These are phyloP conservation scores for Todus mexicanus DNA, from an alignment of 2,797 vertebrate species.

Conservation along the genomic window DNA sequence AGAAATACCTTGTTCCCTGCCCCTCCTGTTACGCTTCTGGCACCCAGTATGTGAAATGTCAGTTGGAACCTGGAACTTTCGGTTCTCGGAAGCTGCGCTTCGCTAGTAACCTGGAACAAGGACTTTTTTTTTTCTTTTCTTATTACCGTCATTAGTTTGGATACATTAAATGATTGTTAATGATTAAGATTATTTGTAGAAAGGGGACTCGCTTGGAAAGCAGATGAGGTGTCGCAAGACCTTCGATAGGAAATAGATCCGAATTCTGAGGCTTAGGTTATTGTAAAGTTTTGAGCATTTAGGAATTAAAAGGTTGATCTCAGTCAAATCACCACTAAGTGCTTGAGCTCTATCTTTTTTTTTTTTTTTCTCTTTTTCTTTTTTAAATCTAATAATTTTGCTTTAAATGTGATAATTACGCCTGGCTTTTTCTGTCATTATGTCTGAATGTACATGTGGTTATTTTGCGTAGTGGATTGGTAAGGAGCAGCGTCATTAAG, in stretches of 20 bases:
- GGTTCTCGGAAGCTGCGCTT: conserved; percentile 49
- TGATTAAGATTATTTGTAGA: conserved; percentile 42
- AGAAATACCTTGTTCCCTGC: background rate
- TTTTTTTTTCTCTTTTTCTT: background rate
- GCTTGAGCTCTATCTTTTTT: background rate
- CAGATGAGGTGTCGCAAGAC: background rate
- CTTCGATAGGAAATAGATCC: background rate
- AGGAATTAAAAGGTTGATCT: background rate
- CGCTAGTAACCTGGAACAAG: conserved; percentile 43
- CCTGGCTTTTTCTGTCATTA: background rate
- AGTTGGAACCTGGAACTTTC: conserved; percentile 28
- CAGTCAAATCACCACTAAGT: background rate
- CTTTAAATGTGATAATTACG: background rate
- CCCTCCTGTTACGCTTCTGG: conserved; percentile 12
- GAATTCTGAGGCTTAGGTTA: background rate
- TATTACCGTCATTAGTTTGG: conserved; percentile 8
- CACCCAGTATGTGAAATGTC: conserved; percentile 17
- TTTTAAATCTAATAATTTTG: background rate
- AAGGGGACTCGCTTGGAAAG: background rate
- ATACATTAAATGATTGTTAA: conserved; percentile 52
- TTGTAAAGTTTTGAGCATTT: background rate
- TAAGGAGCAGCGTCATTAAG: background rate
- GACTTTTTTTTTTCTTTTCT: background rate
- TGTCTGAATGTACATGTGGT: background rate
- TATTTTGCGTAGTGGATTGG: background rate